A percentile compares a stretch with the other conserved stretches of the same genome.
phyloP scores from a whole-genome alignment of 1,140 invertebrate genomes.

The Trachymyrmex cornetzi region DNA sequence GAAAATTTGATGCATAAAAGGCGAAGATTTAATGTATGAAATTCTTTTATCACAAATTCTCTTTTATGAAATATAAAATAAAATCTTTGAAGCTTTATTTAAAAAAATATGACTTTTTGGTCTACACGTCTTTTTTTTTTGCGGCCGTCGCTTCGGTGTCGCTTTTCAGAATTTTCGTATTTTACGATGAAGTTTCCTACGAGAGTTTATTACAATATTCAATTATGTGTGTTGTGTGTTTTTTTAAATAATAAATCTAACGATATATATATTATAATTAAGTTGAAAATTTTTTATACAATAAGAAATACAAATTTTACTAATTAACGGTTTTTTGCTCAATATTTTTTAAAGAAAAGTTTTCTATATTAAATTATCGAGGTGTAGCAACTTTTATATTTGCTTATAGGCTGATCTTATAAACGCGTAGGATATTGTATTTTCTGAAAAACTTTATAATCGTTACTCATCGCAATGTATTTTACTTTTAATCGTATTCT shows the following conservation, averaged over 20 bases:
- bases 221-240: neutral
- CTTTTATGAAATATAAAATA: slow-evolving; percentile 19
- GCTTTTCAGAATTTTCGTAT: slow-evolving; percentile 9
- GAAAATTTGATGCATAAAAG: slow-evolving; percentile 5
- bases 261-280: slow-evolving; percentile 3
- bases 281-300: neutral
- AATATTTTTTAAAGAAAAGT: slow-evolving; percentile 2
- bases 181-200: neutral
- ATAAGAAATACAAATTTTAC: neutral
- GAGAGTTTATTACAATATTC: slow-evolving; percentile 3
- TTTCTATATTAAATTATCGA: slow-evolving; percentile 7
- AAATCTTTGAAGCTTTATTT: slow-evolving; percentile 12
- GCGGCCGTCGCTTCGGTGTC: neutral
- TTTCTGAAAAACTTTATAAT: slow-evolving; percentile 31
- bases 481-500: slow-evolving; percentile 40
- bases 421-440: neutral
- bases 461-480: slow-evolving; percentile 46
- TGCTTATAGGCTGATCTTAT: neutral
- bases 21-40: neutral
- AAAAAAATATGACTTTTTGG: neutral
- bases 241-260: neutral
- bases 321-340: neutral
- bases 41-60: slow-evolving; percentile 9
- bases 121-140: neutral
- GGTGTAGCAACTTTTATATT: neutral